Base-by-base conservation (phyloP, 2,888 invertebrate species). In the Drosophila formosana region DNA sequence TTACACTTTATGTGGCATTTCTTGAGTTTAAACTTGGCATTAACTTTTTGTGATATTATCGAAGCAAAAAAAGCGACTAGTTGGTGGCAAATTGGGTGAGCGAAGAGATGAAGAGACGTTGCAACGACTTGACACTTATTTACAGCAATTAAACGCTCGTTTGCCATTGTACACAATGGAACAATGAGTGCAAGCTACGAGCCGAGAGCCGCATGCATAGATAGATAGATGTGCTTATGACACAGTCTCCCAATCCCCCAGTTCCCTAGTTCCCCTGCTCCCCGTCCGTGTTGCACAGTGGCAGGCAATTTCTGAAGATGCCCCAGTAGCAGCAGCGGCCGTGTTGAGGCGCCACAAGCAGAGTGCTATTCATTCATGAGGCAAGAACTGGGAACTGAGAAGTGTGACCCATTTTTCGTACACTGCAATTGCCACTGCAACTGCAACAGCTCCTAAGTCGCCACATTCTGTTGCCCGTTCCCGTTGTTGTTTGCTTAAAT, bases 361-460 rank as follows among this genome's bases (percentile, higher is more conserved):
- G 55, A 26, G 28, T 69, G 30, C 56, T 68, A 41, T 57, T 64
- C 87, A 82, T 86, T 82, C 82, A 82, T 86, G 87, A 70, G 82
- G 60, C 78, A 78, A 73, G 84, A 71, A 88, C 30, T 86, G 86
- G 72, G 84, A 71, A 88, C 30, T 86, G 86, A 73, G 84, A 71
- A 88, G 23, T 86, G 86, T 85, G 85, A 85, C 85, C 85, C 77
- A 85, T 81, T 88, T 88, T 75, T 62, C 49, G 39, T 41, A 37
- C 23, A 23, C 28, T 66, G 56, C 41, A 28, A 32, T 23, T 51
- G 45, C 52, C 37, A 30, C 50, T 41, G 45, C 52, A 45, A 30
- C 50, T 41, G 53, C 50, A 26, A 26, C 34, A 55, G 63, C 57
- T 60, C 28, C 65, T 58, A 56, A 55, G 50, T 41, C 30, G 30